Conservation (phyloP, 2,888 invertebrate species). For the Luffia ferchaultella region DNA sequence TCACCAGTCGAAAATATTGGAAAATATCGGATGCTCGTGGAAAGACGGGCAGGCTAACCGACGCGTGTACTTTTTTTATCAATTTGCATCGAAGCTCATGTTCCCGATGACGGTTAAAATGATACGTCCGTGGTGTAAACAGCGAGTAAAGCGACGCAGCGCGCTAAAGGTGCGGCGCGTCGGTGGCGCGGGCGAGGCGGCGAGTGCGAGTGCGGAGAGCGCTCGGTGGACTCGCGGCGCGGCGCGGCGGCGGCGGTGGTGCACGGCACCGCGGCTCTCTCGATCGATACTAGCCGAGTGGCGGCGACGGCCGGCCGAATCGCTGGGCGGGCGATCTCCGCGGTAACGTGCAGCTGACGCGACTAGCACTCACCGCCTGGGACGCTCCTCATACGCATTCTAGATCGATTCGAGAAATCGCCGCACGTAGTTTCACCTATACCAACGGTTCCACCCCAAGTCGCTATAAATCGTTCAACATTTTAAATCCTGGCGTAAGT, state of each 20-base stretch:
- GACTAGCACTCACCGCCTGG: constrained; percentile 24
- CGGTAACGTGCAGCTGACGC: constrained; percentile 48
- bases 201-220: no score
- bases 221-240: constrained; percentile 16
- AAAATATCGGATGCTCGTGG: constrained; percentile 24
- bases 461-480: constrained; percentile 19
- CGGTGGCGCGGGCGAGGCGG: neutral
- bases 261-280: constrained; percentile 56
- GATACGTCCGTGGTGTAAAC: constrained; percentile 49
- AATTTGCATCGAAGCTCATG: constrained; percentile 48
- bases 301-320: constrained; percentile 48
- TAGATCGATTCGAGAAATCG: neutral
- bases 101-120: constrained; percentile 48
- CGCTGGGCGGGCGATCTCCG: constrained; percentile 26
- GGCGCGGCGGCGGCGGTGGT: constrained; percentile 60
- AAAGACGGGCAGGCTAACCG: constrained; percentile 18
- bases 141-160: constrained; percentile 15
- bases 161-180: neutral
- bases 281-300: constrained; percentile 52
- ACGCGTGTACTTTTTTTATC: constrained; percentile 41
- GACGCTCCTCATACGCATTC: neutral
- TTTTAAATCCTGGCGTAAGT: constrained; percentile 46
- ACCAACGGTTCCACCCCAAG: constrained; percentile 23
- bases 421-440: constrained; percentile 17
- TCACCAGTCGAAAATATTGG: constrained; percentile 1